These are phyloP conservation scores for Baryphthengus martii DNA, from an alignment of 2,113 vertebrate genomes.

Conservation along the genomic window DNA sequence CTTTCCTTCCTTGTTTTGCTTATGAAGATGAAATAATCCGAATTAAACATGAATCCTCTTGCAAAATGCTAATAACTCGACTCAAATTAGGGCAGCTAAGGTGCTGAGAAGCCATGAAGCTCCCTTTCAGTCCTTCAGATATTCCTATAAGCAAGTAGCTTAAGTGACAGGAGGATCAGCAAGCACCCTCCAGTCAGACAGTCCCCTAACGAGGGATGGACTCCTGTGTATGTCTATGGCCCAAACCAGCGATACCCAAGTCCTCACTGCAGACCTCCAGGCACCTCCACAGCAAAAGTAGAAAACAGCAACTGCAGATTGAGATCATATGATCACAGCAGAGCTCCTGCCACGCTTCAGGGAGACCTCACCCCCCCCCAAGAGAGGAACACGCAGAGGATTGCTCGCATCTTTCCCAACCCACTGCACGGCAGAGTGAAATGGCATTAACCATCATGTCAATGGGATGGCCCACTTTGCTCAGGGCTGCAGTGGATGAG, in stretches of 20 bases:
- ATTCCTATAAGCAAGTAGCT: neutral
- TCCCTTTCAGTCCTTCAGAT: neutral
- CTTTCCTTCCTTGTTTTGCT: neutral
- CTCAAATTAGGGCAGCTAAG: neutral
- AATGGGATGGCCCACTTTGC: neutral
- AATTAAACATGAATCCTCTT: neutral
- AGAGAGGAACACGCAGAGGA: accelerated
- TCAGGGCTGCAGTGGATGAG: neutral
- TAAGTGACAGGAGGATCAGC: neutral
- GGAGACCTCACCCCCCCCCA: neutral
- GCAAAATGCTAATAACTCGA: neutral
- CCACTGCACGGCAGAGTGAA: neutral
- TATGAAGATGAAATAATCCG: neutral
- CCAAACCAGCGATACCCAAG: neutral
- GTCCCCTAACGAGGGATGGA: neutral
- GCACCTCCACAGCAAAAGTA: neutral
- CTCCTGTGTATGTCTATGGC: neutral
- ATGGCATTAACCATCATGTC: neutral
- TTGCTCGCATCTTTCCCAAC: neutral
- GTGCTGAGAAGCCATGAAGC: neutral
- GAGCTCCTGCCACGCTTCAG: neutral
- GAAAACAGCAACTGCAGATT: neutral
- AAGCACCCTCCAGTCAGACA: neutral
- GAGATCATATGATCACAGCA: neutral
- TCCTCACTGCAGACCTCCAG: neutral